Evolutionary conservation across 2,888 invertebrate genomes (phyloP).

Genomic region (Cactoblastis cactorum): DNA sequence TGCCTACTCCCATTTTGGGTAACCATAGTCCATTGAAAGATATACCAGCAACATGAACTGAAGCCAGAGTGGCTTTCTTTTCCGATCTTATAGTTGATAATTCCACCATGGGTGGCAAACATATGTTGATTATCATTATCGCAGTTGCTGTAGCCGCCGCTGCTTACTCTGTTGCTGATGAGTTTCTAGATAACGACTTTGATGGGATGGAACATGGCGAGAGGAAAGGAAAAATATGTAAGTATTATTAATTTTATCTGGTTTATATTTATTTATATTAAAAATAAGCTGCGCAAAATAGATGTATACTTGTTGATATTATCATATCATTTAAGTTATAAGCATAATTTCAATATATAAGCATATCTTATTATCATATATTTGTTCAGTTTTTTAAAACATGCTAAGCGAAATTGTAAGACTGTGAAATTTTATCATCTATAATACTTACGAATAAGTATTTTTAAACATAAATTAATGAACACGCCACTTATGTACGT

Average conservation of each 20-base stretch:
- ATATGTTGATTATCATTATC: conserved; percentile 33
- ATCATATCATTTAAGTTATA: too few species aligned
- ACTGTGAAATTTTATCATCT: too few species aligned
- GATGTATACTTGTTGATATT: too few species aligned
- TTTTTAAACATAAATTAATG: too few species aligned
- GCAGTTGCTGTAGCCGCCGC: conserved; percentile 20
- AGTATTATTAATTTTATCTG: conserved; percentile 34
- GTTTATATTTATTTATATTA: background rate
- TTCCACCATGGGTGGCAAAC: conserved; percentile 41
- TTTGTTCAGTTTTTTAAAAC: too few species aligned
- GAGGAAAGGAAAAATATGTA: conserved; percentile 59
- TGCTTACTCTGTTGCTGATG: conserved; percentile 35
- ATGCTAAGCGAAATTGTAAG: too few species aligned
- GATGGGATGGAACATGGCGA: conserved; percentile 29
- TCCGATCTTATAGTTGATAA: too few species aligned
- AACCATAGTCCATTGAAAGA: conserved; percentile 9
- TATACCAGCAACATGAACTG: background rate
- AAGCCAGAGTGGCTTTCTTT: too few species aligned
- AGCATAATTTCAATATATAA: too few species aligned
- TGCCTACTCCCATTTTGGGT: conserved; percentile 45
- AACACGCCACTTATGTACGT: too few species aligned
- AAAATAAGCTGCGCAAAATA: background rate
- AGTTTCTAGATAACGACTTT: conserved; percentile 27
- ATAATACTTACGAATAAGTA: too few species aligned
- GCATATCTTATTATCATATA: too few species aligned